A percentile compares a stretch with the other conserved stretches of the same genome.
These are phyloP conservation scores for Patella caerulea DNA, from an alignment of 2,888 invertebrate species.

Conservation along the genomic window DNA sequence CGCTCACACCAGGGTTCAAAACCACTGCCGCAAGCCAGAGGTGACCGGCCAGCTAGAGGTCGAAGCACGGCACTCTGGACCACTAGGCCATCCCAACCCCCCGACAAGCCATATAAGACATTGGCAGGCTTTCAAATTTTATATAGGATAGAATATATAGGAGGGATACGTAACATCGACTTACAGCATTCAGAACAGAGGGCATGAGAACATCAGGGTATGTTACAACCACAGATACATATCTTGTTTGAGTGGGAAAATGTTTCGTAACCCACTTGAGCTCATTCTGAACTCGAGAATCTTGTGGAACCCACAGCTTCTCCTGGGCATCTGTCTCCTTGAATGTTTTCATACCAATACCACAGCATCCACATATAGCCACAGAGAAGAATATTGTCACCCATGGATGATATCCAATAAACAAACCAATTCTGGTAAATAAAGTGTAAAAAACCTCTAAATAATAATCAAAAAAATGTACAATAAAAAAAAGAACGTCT, in stretches of 20 bases:
- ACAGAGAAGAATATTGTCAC: slow-evolving; percentile 47
- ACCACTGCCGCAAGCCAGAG: too few species aligned
- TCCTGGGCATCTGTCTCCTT: slow-evolving; percentile 52
- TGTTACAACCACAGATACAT: slow-evolving; percentile 45
- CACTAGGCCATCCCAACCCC: too few species aligned
- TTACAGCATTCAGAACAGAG: slow-evolving; percentile 47
- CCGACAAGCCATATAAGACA: neutral
- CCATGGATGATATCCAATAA: slow-evolving; percentile 52
- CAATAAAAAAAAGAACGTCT: too few species aligned
- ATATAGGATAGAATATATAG: neutral
- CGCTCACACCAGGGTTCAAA: too few species aligned
- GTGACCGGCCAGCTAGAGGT: too few species aligned
- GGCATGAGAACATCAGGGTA: too few species aligned
- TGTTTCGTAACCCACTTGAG: slow-evolving; percentile 52
- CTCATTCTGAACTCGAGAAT: slow-evolving; percentile 51
- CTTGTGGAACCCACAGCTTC: slow-evolving; percentile 58
- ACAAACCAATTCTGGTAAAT: slow-evolving; percentile 49
- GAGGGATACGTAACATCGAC: slow-evolving; percentile 20
- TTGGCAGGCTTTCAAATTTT: neutral
- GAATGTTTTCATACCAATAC: slow-evolving; percentile 56
- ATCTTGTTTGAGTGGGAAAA: slow-evolving; percentile 55
- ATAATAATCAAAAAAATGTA: too few species aligned
- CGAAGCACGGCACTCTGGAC: too few species aligned
- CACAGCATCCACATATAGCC: slow-evolving; percentile 52
- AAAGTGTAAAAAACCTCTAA: neutral